These are phyloP conservation scores for Pangasius macronema DNA, from an alignment of 2,797 vertebrate genomes.

Conservation along the genomic window DNA sequence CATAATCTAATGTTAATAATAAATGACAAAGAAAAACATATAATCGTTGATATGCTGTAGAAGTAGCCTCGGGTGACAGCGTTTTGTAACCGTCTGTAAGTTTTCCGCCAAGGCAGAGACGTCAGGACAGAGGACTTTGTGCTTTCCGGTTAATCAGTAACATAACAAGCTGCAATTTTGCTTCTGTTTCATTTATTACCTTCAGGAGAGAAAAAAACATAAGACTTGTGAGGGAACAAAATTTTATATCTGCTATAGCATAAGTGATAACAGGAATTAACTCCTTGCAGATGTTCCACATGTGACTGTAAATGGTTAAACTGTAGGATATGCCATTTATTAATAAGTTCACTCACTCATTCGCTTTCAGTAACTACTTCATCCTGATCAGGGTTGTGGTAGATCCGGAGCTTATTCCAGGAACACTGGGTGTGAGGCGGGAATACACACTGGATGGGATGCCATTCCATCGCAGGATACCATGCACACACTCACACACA, in stretches of 20 bases:
- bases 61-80: no score
- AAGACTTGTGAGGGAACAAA: not conserved
- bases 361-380: not conserved
- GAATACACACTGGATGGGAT: not conserved
- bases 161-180: not conserved
- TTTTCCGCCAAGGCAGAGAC: not conserved
- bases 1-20: not conserved
- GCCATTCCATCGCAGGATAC: not conserved
- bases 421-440: not conserved
- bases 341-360: not conserved
- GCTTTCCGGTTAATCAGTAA: conserved; percentile 18
- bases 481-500: not conserved
- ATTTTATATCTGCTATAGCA: not conserved
- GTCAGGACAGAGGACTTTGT: not conserved
- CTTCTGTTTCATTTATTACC: not conserved
- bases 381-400: not conserved
- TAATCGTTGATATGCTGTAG: not conserved
- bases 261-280: not conserved
- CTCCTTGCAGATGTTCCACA: not conserved
- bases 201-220: not conserved
- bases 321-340: not conserved
- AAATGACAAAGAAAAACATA: not conserved
- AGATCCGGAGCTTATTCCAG: not conserved
- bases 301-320: not conserved
- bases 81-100: not conserved